Conservation (phyloP, 2,113 vertebrate species). For the Xenotilapia leptura region DNA sequence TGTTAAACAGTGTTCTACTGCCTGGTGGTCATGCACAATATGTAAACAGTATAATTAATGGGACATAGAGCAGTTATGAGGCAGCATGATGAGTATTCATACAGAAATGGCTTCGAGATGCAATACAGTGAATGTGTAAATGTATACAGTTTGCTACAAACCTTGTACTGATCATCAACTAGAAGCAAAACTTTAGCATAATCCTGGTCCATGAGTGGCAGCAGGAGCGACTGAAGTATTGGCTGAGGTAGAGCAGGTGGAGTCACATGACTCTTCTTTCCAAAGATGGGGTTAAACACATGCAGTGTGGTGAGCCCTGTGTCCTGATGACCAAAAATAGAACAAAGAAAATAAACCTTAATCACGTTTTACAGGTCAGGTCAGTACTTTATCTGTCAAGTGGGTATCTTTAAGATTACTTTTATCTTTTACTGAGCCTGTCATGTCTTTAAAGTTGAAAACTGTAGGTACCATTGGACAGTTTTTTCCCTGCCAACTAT, state of each 20-base stretch:
- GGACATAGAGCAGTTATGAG: not conserved
- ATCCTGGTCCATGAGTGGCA: conserved; percentile 95
- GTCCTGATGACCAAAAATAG: conserved; percentile 66
- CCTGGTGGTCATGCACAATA: not conserved
- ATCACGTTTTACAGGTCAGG: not conserved
- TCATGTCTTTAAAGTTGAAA: not conserved
- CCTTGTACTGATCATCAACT: conserved; percentile 91
- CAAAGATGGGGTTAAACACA: conserved; percentile 97
- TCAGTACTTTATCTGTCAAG: not conserved
- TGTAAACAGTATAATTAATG: not conserved
- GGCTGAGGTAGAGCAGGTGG: conserved; percentile 82
- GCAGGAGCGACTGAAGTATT: conserved; percentile 85
- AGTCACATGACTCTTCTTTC: conserved; percentile 86
- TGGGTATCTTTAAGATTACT: not conserved
- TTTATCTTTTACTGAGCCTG: not conserved
- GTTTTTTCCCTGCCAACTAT: not conserved
- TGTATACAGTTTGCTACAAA: conserved; percentile 34
- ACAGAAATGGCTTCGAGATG: not conserved
- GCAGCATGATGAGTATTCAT: not conserved
- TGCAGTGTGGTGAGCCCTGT: conserved; percentile 83
- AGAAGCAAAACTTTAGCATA: conserved; percentile 92
- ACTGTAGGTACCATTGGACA: not conserved
- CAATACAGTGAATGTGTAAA: not conserved
- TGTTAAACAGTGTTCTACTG: not conserved
- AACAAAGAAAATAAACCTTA: not conserved